Base-by-base conservation (phyloP, 1,140 invertebrate species). In the Cyphomyrmex costatus region DNA sequence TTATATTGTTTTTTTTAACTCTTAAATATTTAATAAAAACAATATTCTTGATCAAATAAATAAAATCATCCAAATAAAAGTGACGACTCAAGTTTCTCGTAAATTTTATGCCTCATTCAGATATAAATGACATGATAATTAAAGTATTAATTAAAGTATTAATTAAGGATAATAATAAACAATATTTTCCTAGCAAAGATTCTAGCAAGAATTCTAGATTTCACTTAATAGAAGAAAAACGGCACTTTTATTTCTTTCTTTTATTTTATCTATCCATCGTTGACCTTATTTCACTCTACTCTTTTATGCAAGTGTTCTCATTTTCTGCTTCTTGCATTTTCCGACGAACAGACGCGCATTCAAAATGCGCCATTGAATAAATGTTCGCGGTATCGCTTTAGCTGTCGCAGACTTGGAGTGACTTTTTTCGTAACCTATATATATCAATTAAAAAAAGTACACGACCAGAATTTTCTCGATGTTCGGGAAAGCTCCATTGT, bases 401-500 rank as follows among this genome's bases (percentile, higher is more conserved):
- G 46, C 30, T 33, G 12, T 78, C 21, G 16, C 46, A 8, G 5
- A 65, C 42, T 46, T 33, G n/a, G 12, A 42, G 33, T 56, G 65
- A n/a, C 51, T 82, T 80, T 80, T 42, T 58, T 82, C 21, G 27
- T n/a, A 27, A 71, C 7, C 33, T 71, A 56, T 80, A 19, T 36
- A 49, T 58, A 73, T 73, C 66, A 73, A 60, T 82, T 82, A 33
- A 46, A 82, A 46, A 60, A 58, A 58, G 19, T 60, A 82, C 68
- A 24, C 60, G 53, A 73, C 53, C 53, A 36, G 68, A 83, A 42
- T 80, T 83, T 70, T 70, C 65, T 24, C 36, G 74, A 70, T 56
- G 56, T 49, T 49, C 27, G n/a, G 53, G 66, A 58, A 82, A 71
- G 27, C 68, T 73, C 56, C 68, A 73, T 82, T 82, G 68, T 46